Base-by-base conservation (phyloP, 2,113 vertebrate genomes). In the Rhynchomys soricoides region DNA sequence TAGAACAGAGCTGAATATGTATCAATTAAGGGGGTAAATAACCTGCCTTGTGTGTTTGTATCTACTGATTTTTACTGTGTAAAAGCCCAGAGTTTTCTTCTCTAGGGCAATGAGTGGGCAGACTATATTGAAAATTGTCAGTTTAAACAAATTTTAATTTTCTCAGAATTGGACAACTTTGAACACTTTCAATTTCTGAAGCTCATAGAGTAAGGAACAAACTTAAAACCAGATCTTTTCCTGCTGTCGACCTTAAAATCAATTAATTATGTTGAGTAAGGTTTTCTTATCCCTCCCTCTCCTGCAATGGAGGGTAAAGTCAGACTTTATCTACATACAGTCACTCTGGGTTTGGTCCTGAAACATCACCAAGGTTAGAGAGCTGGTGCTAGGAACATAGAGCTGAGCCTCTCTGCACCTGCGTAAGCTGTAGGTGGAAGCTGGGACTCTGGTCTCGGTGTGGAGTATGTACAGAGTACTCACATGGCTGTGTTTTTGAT, bases 401-500 rank as follows among this genome's bases (percentile, higher is more conserved):
- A 93, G 3, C 94, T 82, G 59, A 83, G 37, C 52, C 4, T 93
- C 29, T 94, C 83, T 75, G 92, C 62, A 21, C 45, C 21, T 75
- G 57, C 70, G 37, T 85, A 73, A 6, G 11, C 4, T 6, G 50
- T 64, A 48, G 52, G 70, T 5, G 40, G 52, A 94, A 90, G 31
- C 78, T n/a, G 86, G 26, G 19, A 94, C 83, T 55, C 68, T 57
- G 87, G 40, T 89, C 62, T n/a, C 64, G 24, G 64, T 89, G 81
- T 24, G 50, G 50, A 74, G 97, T 77, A 50, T 66, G 93, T 34
- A 86, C 9, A 6, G 91, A 95, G 83, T 59, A 98, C 99, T 99
- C 98, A 99, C 99, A 99, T 99, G 98, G 99, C 99, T 57, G 99
- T 99, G 97, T 99, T 99, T 98, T 99, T 99, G 96, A 99, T 99